These are phyloP conservation scores for Cephalopholis sonnerati DNA, from an alignment of 2,113 vertebrate species.

Conservation along the genomic window DNA sequence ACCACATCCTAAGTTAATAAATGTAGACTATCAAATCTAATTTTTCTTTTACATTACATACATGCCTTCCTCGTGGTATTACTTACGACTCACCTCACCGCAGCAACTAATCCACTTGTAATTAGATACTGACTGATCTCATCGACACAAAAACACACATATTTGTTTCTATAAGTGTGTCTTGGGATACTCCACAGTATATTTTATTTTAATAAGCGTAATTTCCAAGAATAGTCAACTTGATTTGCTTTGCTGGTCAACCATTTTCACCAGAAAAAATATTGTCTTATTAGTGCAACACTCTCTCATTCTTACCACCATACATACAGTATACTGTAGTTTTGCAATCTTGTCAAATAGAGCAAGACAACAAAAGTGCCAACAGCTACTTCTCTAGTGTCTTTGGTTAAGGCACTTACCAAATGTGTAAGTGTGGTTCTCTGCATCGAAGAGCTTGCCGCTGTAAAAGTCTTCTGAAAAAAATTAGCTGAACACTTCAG, in stretches of 20 bases:
- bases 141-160: background rate
- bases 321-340: too few relatives aligned
- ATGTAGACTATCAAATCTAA: too few relatives aligned
- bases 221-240: background rate
- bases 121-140: background rate
- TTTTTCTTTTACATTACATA: too few relatives aligned
- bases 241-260: too few relatives aligned
- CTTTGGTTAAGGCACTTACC: background rate
- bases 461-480: background rate
- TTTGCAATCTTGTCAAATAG: background rate
- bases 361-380: background rate
- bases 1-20: too few relatives aligned
- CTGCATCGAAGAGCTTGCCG: background rate
- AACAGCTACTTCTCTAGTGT: background rate
- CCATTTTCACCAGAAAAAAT: background rate
- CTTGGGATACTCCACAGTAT: background rate
- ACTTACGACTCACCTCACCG: too few relatives aligned
- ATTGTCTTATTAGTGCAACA: background rate
- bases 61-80: too few relatives aligned
- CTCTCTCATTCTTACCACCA: background rate
- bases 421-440: background rate
- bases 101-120: too few relatives aligned
- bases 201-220: background rate
- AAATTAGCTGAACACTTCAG: background rate
- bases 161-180: background rate